A percentile compares a stretch with the other conserved stretches of the same genome.
phyloP scores from a whole-genome alignment of 1,140 invertebrate genomes.

The Brachionus paranguensis region DNA sequence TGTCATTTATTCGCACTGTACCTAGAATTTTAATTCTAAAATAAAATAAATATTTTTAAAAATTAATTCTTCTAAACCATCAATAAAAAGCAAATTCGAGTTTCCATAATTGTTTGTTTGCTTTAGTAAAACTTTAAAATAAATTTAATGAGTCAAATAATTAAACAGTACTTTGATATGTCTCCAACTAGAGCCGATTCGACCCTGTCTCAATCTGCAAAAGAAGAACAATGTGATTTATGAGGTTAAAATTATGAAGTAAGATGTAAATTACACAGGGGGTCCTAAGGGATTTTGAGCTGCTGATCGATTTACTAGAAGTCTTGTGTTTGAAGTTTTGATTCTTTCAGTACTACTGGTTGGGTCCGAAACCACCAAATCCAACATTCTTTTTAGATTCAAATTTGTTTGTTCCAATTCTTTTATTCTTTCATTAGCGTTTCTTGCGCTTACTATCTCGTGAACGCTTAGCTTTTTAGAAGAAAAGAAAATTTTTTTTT shows the following conservation, averaged over 20 bases:
- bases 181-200: constrained; percentile 25
- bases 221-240: not conserved
- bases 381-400: constrained; percentile 35
- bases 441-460: constrained; percentile 19
- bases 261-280: not conserved
- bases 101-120: constrained; percentile 38
- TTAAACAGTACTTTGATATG: constrained; percentile 24
- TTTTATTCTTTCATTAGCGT: constrained; percentile 28
- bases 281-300: constrained; percentile 26
- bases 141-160: not conserved
- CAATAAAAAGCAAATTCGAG: constrained; percentile 36
- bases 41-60: not conserved
- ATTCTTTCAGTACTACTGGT: not conserved
- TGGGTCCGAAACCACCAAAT: constrained; percentile 27
- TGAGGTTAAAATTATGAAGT: not conserved
- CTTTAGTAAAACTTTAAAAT: not conserved
- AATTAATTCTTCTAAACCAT: constrained; percentile 6
- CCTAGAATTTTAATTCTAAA: not conserved
- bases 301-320: not conserved
- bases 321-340: not conserved
- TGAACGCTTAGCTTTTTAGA: not conserved
- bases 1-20: constrained; percentile 26
- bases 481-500: not conserved
- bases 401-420: constrained; percentile 34
- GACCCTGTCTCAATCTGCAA: constrained; percentile 26